A percentile compares a stretch with the other conserved stretches of the same genome.
Evolutionary conservation across 2,888 invertebrate species (phyloP).

Genomic region (Drosophila mimetica): DNA sequence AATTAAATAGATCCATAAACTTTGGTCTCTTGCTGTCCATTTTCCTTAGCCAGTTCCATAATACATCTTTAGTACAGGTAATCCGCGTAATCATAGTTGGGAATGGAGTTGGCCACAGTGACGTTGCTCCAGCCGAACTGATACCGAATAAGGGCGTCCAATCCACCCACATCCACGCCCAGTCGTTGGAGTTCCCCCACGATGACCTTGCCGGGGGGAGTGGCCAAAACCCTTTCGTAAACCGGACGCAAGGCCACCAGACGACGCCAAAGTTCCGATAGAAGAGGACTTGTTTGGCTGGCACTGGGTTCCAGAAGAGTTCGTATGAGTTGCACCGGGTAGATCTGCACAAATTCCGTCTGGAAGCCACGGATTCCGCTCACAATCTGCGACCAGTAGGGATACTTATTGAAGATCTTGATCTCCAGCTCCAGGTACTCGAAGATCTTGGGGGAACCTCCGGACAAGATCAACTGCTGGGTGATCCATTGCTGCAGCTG

Average conservation of each 20-base stretch:
- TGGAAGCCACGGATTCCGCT: constrained; percentile 78
- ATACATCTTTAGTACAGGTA: constrained; percentile 3
- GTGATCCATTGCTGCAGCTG: constrained; percentile 68
- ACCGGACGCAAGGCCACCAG: constrained; percentile 66
- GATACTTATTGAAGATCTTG: constrained; percentile 71
- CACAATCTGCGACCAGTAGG: constrained; percentile 63
- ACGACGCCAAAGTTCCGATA: constrained; percentile 72
- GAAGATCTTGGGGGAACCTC: constrained; percentile 66
- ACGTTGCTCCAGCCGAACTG: constrained; percentile 66
- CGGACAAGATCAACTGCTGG: constrained; percentile 65
- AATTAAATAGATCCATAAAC: neutral
- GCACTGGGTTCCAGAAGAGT: constrained; percentile 68
- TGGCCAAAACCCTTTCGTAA: constrained; percentile 71
- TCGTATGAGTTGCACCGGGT: constrained; percentile 65
- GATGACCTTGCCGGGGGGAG: constrained; percentile 36
- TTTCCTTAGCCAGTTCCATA: no score
- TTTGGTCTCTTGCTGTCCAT: neutral
- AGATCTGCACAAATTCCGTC: constrained; percentile 64
- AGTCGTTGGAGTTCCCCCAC: constrained; percentile 29
- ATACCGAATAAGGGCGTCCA: constrained; percentile 52
- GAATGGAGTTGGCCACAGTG: constrained; percentile 12
- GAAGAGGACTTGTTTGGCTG: constrained; percentile 58
- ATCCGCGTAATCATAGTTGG: constrained; percentile 34
- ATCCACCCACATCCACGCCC: constrained; percentile 51
- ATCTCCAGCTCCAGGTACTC: constrained; percentile 72